These are phyloP conservation scores for Sandelia bainsii DNA, from an alignment of 2,797 vertebrate genomes.

Conservation along the genomic window DNA sequence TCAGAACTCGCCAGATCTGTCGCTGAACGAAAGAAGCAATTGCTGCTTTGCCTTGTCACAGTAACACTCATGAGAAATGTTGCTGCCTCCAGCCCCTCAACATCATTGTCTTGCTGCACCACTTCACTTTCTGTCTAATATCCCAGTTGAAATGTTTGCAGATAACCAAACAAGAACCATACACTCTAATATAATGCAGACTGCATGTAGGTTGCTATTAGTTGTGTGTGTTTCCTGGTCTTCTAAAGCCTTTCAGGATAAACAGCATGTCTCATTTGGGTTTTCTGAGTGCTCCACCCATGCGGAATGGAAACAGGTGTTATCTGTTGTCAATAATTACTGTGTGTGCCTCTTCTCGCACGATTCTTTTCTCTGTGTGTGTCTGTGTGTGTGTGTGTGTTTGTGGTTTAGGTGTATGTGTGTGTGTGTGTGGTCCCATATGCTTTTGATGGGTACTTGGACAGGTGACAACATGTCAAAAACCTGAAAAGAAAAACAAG, in stretches of 20 bases:
- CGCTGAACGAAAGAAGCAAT: background rate
- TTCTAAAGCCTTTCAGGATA: conserved; percentile 49
- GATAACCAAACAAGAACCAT: background rate
- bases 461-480: conserved; percentile 75
- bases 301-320: conserved; percentile 76
- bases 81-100: background rate
- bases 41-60: background rate
- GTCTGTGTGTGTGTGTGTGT: conserved; percentile 46
- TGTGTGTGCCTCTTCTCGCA: conserved; percentile 37
- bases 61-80: background rate
- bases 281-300: conserved; percentile 59
- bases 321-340: conserved; percentile 72
- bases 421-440: conserved; percentile 66
- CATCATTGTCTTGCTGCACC: background rate
- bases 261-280: conserved; percentile 53
- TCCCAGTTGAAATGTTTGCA: background rate
- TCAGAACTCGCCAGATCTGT: background rate
- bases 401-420: conserved; percentile 27
- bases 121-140: no score
- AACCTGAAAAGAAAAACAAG: conserved; percentile 48
- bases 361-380: conserved; percentile 22
- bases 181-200: background rate
- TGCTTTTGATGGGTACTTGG: conserved; percentile 68
- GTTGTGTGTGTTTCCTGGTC: conserved; percentile 15
- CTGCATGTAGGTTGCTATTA: background rate